A percentile compares a stretch with the other conserved stretches of the same genome.
Conservation (phyloP, 2,113 vertebrate species). For the Setophaga petechia region DNA sequence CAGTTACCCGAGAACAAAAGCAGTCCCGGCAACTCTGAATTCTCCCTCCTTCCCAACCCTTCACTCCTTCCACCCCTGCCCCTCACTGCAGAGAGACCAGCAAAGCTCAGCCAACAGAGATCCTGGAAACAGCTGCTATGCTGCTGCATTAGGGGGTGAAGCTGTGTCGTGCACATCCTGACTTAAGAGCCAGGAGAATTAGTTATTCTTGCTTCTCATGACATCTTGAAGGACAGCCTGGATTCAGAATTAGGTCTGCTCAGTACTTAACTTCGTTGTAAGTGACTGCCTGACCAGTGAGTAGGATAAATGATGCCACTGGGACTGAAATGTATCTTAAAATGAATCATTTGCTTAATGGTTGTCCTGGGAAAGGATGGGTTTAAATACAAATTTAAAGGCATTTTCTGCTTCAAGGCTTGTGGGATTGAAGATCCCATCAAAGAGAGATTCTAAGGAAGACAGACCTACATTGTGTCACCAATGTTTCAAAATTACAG, state of each 20-base stretch:
- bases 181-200: background rate
- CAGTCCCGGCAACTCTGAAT: background rate
- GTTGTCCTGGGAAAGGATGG: background rate
- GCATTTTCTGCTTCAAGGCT: background rate
- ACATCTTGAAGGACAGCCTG: background rate
- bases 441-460: background rate
- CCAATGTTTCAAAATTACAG: background rate
- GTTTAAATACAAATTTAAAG: constrained; percentile 6
- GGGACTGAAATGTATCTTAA: constrained; percentile 34
- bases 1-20: background rate
- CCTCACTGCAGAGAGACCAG: background rate
- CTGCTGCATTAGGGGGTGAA: background rate
- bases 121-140: background rate
- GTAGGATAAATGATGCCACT: constrained; percentile 42
- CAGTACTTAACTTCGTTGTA: constrained; percentile 18
- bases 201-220: background rate
- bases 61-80: background rate
- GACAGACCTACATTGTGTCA: background rate
- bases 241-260: constrained; percentile 12
- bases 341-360: constrained; percentile 34
- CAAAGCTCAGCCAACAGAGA: background rate
- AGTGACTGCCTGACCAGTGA: constrained; percentile 15
- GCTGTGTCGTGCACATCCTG: background rate
- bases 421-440: background rate
- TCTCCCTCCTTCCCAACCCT: background rate